phyloP scores from a whole-genome alignment of 2,113 vertebrate genomes.

The Phyllostomus hastatus region DNA sequence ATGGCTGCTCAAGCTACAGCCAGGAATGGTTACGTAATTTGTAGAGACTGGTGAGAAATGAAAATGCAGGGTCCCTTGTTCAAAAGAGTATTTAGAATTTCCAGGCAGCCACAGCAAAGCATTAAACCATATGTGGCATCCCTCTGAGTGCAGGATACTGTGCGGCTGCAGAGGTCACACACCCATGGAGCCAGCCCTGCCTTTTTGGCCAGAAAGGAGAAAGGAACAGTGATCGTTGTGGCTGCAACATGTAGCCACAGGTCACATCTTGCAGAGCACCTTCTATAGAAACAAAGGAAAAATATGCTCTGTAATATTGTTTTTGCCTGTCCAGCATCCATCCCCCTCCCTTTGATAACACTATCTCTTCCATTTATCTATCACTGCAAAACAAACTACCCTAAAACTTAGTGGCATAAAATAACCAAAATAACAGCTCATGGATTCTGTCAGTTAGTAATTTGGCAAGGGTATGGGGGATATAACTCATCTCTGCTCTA shows the following conservation, averaged over 20 bases:
- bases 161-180: background rate
- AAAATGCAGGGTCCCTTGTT: background rate
- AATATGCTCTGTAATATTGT: background rate
- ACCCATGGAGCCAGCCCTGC: background rate
- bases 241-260: background rate
- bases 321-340: background rate
- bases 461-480: background rate
- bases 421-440: background rate
- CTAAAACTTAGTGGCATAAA: background rate
- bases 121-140: background rate
- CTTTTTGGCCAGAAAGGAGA: background rate
- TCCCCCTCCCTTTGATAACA: background rate
- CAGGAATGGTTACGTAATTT: background rate
- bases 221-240: background rate
- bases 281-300: background rate
- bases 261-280: background rate
- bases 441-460: background rate
- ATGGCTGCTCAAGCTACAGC: background rate
- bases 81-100: background rate
- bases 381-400: background rate
- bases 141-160: background rate
- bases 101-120: background rate
- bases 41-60: background rate
- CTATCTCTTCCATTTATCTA: background rate
- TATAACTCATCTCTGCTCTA: background rate